Evolutionary conservation across 2,113 vertebrate species (phyloP), one percentile per base, ranked within the genome.

Genomic region (Colius striatus): DNA sequence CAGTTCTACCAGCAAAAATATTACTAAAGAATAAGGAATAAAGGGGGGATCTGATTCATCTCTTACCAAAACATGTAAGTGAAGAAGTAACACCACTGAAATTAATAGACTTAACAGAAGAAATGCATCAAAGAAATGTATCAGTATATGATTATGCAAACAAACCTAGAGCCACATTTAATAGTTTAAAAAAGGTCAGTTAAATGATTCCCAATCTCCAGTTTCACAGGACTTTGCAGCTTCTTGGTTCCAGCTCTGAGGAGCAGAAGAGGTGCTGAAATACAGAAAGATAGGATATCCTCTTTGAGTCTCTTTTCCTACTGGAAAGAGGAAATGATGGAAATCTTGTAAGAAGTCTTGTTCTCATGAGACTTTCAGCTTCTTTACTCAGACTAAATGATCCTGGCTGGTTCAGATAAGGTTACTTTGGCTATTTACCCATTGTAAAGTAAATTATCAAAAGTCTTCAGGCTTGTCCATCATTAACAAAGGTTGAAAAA

Each of bases 381-480:
- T 72, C 92, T 89, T 97, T 96, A 81, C 78, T 88, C 94, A 92
- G 22, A 53, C 23, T 53, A 81, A 95, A 65, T 75, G 76, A 92
- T 86, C 57, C 94, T 96, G 95, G 65, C 32, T 92, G 23, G 90
- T 96, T 95, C 92, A 96, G 96, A 97, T 96, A 97, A 95, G 95
- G 94, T 96, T 71, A 93, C 88, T 84, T 89, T 54, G 79, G 61
- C 53, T 84, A 47, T 63, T 94, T 92, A 88, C 47, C 92, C 94
- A 95, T 94, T 94, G 87, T 96, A 67, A 95, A 96, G 72, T 41
- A 29, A 84, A 94, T 94, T 91, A 95, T 96, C 92, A 84, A 91
- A 91, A 94, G 88, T 87, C 70, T 84, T 95, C 92, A 96, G 94
- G 76, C 88, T 90, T 66, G 65, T 75, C 88, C 79, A 93, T 89